Conservation (phyloP, 1,140 invertebrate species). For the Trichomalopsis sarcophagae region DNA sequence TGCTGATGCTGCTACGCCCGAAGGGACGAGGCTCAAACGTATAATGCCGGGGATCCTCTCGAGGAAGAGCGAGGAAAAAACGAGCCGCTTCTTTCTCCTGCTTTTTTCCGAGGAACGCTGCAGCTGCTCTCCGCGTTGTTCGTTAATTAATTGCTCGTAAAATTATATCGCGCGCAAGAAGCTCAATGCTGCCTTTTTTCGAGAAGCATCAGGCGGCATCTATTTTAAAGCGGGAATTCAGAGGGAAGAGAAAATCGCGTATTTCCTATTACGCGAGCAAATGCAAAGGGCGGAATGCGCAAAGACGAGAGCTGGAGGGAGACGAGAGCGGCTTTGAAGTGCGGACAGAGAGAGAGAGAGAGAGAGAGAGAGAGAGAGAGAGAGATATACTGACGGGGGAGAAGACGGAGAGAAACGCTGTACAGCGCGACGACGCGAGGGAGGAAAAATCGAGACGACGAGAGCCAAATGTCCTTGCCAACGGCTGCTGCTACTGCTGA, state of each 20-base stretch:
- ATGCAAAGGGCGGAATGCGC: slow-evolving; percentile 18
- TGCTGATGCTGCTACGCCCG: not conserved
- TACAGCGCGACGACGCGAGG: slow-evolving; percentile 39
- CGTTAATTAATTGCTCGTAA: not conserved
- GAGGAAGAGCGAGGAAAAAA: not conserved
- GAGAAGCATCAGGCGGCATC: too few species aligned
- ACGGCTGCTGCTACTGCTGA: slow-evolving; percentile 34
- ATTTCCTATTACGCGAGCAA: not conserved
- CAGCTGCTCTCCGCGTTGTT: not conserved
- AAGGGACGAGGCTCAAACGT: not conserved
- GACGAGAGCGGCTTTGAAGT: slow-evolving; percentile 21
- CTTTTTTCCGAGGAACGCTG: not conserved
- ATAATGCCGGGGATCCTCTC: not conserved
- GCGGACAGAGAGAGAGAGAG: slow-evolving; percentile 36
- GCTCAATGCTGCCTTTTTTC: too few species aligned
- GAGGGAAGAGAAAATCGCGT: not conserved
- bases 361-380: slow-evolving; percentile 26
- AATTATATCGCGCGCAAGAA: not conserved
- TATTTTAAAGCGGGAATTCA: not conserved
- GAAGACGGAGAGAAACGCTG: not conserved
- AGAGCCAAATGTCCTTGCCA: slow-evolving; percentile 54
- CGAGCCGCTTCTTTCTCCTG: not conserved
- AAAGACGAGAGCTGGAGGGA: not conserved
- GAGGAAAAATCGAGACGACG: slow-evolving; percentile 47
- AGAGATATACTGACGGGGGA: not conserved